A percentile compares a stretch with the other conserved stretches of the same genome.
Evolutionary conservation across 2,888 invertebrate species (phyloP).

Genomic region (Drosophila siamana): DNA sequence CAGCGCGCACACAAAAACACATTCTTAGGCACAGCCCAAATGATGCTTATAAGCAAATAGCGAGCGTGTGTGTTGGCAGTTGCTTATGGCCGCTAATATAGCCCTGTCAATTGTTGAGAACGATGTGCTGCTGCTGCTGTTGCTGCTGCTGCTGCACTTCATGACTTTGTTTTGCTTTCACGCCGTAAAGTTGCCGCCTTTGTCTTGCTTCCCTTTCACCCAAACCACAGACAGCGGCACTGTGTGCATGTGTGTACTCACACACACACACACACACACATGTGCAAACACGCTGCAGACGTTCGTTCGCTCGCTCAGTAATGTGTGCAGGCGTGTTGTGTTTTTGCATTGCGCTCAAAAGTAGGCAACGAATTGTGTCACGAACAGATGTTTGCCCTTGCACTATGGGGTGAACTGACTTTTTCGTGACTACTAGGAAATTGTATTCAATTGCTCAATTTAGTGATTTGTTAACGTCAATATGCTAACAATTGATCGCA

Average conservation of each 20-base stretch:
- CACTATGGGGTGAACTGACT: background rate
- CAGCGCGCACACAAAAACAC: slow-evolving; percentile 5
- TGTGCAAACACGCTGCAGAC: background rate
- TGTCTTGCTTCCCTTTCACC: slow-evolving; percentile 36
- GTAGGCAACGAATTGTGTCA: slow-evolving; percentile 63
- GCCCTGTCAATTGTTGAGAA: slow-evolving; percentile 56
- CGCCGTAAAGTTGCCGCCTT: slow-evolving; percentile 48
- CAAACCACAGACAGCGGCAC: background rate
- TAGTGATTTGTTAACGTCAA: too few relatives aligned
- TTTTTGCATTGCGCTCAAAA: slow-evolving; percentile 42
- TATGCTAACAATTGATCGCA: too few relatives aligned
- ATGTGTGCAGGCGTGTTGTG: slow-evolving; percentile 13
- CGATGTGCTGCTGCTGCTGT: too few relatives aligned
- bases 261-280: too few relatives aligned
- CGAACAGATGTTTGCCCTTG: slow-evolving; percentile 20
- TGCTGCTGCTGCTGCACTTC: too few relatives aligned
- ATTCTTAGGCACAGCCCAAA: background rate
- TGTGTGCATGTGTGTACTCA: slow-evolving; percentile 4
- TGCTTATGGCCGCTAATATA: slow-evolving; percentile 32
- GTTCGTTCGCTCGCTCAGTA: too few relatives aligned
- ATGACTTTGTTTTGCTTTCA: slow-evolving; percentile 31
- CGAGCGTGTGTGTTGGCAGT: slow-evolving; percentile 4
- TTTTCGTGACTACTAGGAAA: background rate
- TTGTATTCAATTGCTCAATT: background rate
- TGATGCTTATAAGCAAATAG: slow-evolving; percentile 15